Evolutionary conservation across 2,888 invertebrate genomes (phyloP).

Genomic region (Mimas tiliae): DNA sequence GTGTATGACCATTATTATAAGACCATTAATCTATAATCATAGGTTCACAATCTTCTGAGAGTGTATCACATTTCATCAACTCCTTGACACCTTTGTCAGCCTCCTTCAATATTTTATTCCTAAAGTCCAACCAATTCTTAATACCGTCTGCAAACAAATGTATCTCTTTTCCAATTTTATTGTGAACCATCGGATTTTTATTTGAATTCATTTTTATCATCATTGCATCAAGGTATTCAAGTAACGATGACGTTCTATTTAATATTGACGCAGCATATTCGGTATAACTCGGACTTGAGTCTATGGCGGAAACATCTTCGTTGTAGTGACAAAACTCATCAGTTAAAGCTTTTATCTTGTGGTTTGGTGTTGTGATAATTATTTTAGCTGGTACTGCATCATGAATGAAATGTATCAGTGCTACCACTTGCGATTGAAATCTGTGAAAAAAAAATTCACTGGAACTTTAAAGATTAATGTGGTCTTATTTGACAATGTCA

Average conservation of each 20-base stretch:
- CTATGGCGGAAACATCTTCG: conserved; percentile 39
- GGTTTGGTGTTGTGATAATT: conserved; percentile 55
- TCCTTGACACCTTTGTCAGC: conserved; percentile 45
- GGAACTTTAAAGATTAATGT: too few species aligned
- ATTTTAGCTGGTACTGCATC: conserved; percentile 64
- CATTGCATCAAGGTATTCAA: conserved; percentile 63
- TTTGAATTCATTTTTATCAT: conserved; percentile 66
- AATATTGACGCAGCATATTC: conserved; percentile 54
- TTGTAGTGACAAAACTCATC: conserved; percentile 44
- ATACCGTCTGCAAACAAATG: conserved; percentile 61
- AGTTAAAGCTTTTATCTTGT: conserved; percentile 51
- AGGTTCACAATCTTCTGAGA: conserved; percentile 34
- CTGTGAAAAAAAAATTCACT: conserved; percentile 56
- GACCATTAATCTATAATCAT: conserved; percentile 45
- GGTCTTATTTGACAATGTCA: too few species aligned
- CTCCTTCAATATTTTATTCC: conserved; percentile 52
- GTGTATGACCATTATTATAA: not conserved
- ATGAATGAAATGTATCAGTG: conserved; percentile 70
- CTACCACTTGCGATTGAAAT: conserved; percentile 58
- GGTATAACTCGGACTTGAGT: conserved; percentile 38
- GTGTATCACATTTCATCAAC: conserved; percentile 33
- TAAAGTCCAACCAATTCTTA: conserved; percentile 52
- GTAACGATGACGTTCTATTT: conserved; percentile 52
- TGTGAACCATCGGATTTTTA: conserved; percentile 46
- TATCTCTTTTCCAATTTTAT: conserved; percentile 61